These are phyloP conservation scores for Eubasilissa regina DNA, from an alignment of 1,140 invertebrate species.

Conservation along the genomic window DNA sequence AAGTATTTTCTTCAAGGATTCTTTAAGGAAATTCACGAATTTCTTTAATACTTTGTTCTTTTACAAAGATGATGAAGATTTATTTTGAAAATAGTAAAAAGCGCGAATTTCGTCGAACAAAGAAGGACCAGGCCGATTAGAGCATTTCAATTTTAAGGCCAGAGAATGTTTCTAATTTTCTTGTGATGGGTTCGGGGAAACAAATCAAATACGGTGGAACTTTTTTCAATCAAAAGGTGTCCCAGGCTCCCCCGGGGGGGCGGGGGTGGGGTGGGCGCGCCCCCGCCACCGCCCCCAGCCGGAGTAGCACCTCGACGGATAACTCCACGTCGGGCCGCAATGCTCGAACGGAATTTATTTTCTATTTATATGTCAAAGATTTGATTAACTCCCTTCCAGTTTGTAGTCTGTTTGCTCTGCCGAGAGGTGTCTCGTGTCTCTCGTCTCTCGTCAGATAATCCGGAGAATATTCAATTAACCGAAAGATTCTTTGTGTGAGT, in stretches of 20 bases:
- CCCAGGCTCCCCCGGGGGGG: not conserved
- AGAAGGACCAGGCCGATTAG: too few relatives aligned
- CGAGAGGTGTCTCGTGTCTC: not conserved
- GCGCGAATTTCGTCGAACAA: too few relatives aligned
- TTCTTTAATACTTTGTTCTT: too few relatives aligned
- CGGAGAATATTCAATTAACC: not conserved
- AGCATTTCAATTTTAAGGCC: not conserved
- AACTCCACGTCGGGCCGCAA: not conserved
- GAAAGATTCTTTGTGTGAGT: not conserved
- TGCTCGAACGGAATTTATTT: constrained; percentile 10
- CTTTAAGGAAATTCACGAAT: too few relatives aligned
- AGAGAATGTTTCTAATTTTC: constrained; percentile 7
- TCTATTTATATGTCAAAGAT: constrained; percentile 8
- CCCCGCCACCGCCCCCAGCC: too few relatives aligned
- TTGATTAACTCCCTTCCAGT: constrained; percentile 18
- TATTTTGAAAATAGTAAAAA: too few relatives aligned
- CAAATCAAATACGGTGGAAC: constrained; percentile 5
- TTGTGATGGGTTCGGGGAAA: not conserved
- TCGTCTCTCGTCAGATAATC: not conserved
- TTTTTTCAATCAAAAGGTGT: not conserved
- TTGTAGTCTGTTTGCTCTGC: not conserved
- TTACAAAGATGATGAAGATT: too few relatives aligned
- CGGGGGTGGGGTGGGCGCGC: too few relatives aligned
- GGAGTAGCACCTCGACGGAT: too few relatives aligned
- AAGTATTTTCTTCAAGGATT: too few relatives aligned